These are phyloP conservation scores for Dendrolimus kikuchii DNA, from an alignment of 1,140 invertebrate genomes.

Conservation along the genomic window DNA sequence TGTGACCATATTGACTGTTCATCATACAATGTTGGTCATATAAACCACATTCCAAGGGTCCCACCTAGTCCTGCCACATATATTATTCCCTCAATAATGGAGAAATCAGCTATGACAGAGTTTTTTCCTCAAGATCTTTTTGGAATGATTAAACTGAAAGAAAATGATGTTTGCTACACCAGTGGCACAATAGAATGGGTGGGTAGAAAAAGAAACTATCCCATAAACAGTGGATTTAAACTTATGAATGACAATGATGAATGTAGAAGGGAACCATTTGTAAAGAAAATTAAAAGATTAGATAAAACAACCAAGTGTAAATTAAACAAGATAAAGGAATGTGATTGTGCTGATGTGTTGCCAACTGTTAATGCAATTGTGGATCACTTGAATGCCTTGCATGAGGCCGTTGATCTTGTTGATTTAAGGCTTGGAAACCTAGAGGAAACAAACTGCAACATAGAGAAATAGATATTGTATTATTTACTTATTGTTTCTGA, in stretches of 20 bases:
- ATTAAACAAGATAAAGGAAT: slow-evolving; percentile 31
- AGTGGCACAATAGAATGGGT: slow-evolving; percentile 66
- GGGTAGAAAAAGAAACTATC: slow-evolving; percentile 55
- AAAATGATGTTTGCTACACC: slow-evolving; percentile 61
- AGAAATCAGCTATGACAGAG: slow-evolving; percentile 22
- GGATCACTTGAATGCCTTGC: slow-evolving; percentile 62
- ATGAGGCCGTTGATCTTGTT: slow-evolving; percentile 62
- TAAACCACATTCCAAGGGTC: slow-evolving; percentile 52
- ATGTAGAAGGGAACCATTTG: slow-evolving; percentile 22
- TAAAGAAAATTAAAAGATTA: slow-evolving; percentile 36
- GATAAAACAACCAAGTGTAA: slow-evolving; percentile 26
- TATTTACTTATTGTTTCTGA: background rate
- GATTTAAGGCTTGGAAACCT: slow-evolving; percentile 60
- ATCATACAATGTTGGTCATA: slow-evolving; percentile 41
- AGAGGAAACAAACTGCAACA: slow-evolving; percentile 42
- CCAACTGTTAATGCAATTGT: slow-evolving; percentile 66
- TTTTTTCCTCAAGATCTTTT: slow-evolving; percentile 30
- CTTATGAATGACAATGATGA: slow-evolving; percentile 29
- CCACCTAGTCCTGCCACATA: slow-evolving; percentile 46
- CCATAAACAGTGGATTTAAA: slow-evolving; percentile 62
- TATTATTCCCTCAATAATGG: slow-evolving; percentile 40
- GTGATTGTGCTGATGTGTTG: slow-evolving; percentile 62
- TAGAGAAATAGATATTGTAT: slow-evolving; percentile 14
- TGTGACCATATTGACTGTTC: slow-evolving; percentile 18
- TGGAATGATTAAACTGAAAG: slow-evolving; percentile 58